These are phyloP conservation scores for Hydrolagus affinis DNA, from an alignment of 2,113 vertebrate genomes.

Conservation along the genomic window DNA sequence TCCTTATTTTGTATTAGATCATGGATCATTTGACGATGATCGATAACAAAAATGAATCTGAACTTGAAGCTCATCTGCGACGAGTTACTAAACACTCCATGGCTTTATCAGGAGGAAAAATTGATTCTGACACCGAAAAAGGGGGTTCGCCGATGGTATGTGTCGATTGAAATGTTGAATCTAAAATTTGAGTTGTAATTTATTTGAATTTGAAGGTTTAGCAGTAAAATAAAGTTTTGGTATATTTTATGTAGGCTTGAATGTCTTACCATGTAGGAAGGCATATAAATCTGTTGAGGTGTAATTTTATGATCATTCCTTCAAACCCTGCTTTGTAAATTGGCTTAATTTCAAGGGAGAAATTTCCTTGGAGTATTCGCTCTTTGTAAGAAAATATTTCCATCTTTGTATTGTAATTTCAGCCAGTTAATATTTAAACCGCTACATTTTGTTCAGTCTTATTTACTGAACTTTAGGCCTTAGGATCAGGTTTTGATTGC, in stretches of 20 bases:
- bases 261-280: background rate
- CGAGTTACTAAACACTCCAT: constrained; percentile 79
- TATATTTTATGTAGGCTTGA: background rate
- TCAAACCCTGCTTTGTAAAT: too few relatives aligned
- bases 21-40: constrained; percentile 95
- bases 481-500: too few relatives aligned
- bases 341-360: too few relatives aligned
- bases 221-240: background rate
- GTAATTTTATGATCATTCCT: too few relatives aligned
- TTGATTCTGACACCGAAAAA: constrained; percentile 83
- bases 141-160: constrained; percentile 68
- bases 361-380: too few relatives aligned
- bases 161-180: background rate
- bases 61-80: constrained; percentile 82
- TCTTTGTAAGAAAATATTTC: too few relatives aligned
- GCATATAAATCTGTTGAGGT: too few relatives aligned
- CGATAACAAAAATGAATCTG: constrained; percentile 91
- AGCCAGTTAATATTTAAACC: too few relatives aligned
- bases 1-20: constrained; percentile 56
- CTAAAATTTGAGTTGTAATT: background rate
- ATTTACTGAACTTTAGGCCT: too few relatives aligned
- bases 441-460: too few relatives aligned
- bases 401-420: too few relatives aligned
- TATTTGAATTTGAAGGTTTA: background rate
- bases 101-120: constrained; percentile 70